A percentile compares a stretch with the other conserved stretches of the same genome.
Evolutionary conservation across 2,797 vertebrate species (phyloP).

Genomic region (Galagoides demidoff): DNA sequence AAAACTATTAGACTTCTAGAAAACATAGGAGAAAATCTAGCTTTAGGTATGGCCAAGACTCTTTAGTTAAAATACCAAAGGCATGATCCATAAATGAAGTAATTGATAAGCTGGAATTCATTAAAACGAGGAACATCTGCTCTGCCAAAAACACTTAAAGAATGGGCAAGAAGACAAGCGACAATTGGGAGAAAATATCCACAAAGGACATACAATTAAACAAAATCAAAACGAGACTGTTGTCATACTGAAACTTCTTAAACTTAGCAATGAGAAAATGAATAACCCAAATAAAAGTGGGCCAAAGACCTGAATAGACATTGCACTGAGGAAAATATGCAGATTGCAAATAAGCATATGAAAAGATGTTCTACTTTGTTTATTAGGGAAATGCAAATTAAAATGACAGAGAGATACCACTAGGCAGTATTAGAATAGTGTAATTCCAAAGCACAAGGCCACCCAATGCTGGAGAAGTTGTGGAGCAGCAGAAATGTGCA

Average conservation of each 20-base stretch:
- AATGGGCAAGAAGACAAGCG: too few relatives aligned
- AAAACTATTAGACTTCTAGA: background rate
- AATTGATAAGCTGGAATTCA: too few relatives aligned
- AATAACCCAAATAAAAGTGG: background rate
- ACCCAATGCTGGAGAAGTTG: background rate
- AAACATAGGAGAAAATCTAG: background rate
- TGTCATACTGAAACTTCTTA: background rate
- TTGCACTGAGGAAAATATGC: background rate
- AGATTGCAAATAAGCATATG: too few relatives aligned
- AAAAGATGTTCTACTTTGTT: too few relatives aligned
- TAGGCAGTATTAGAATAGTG: background rate
- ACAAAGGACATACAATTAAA: background rate
- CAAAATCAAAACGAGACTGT: too few relatives aligned
- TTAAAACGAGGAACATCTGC: too few relatives aligned
- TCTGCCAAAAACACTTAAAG: too few relatives aligned
- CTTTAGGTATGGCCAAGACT: too few relatives aligned
- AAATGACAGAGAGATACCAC: background rate
- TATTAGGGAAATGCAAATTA: background rate
- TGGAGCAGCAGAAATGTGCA: too few relatives aligned
- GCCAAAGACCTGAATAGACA: background rate
- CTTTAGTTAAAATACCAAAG: too few relatives aligned
- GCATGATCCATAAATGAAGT: too few relatives aligned
- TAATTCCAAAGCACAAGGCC: background rate
- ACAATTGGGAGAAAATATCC: background rate
- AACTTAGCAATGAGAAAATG: background rate